These are phyloP conservation scores for Caenorhabditis angaria DNA, from an alignment of 2,888 invertebrate genomes.

Conservation along the genomic window DNA sequence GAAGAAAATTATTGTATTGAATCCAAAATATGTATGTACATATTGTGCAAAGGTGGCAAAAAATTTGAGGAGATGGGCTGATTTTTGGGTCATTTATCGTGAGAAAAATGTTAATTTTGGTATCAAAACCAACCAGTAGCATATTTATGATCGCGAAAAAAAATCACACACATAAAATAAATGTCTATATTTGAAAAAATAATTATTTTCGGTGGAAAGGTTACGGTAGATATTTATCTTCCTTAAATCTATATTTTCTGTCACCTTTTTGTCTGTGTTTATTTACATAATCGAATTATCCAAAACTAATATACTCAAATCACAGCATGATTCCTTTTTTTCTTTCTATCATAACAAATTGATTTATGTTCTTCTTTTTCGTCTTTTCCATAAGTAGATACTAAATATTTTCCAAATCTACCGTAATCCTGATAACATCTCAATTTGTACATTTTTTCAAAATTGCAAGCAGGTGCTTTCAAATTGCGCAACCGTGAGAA, in stretches of 20 bases:
- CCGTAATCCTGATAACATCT: background rate
- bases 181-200: too few species aligned
- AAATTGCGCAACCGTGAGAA: background rate
- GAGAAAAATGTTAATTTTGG: background rate
- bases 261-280: background rate
- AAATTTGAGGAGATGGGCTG: background rate
- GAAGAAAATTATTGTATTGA: too few species aligned
- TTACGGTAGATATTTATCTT: background rate
- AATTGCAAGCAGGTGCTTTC: background rate
- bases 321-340: background rate
- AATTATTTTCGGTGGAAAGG: too few species aligned
- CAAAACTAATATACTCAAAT: background rate
- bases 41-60: background rate
- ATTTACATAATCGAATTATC: slow-evolving; percentile 2
- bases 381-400: too few species aligned
- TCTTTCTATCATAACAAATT: background rate
- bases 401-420: background rate
- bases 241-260: background rate
- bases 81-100: background rate
- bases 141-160: background rate
- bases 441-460: background rate
- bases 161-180: background rate
- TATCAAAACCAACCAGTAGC: too few species aligned
- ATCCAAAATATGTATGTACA: background rate
- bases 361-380: slow-evolving; percentile 4